These are phyloP conservation scores for Cryptoleucopteryx plumbea DNA, from an alignment of 2,113 vertebrate species.

Conservation along the genomic window DNA sequence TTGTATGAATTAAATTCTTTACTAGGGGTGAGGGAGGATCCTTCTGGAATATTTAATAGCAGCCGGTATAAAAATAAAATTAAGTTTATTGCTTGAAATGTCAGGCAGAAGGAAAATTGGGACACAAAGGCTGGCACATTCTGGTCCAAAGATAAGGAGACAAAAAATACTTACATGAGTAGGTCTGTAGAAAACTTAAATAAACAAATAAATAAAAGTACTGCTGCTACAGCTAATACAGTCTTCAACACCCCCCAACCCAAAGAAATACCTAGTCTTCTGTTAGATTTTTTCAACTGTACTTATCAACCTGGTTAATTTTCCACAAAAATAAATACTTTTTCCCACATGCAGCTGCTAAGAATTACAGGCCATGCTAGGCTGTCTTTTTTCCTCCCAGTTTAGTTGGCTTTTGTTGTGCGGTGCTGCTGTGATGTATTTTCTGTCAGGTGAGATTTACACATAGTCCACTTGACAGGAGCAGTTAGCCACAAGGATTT, in stretches of 20 bases:
- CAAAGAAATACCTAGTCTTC: not conserved
- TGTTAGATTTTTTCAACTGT: not conserved
- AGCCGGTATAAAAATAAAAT: not conserved
- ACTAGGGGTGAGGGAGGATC: not conserved
- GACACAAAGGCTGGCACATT: not conserved
- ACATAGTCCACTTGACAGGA: slow-evolving; percentile 44
- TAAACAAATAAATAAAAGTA: not conserved
- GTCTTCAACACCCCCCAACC: not conserved
- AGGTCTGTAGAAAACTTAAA: not conserved
- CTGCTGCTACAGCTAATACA: not conserved
- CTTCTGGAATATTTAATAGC: not conserved
- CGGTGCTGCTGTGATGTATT: slow-evolving; percentile 27
- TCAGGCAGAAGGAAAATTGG: not conserved
- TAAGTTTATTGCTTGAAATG: not conserved
- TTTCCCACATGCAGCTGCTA: not conserved
- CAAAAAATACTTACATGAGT: not conserved
- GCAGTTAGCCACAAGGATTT: slow-evolving; percentile 53
- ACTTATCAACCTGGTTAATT: not conserved
- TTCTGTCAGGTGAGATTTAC: slow-evolving; percentile 60
- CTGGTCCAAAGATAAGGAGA: not conserved
- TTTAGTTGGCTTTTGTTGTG: not conserved
- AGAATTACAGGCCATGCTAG: not conserved
- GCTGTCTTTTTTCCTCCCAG: not conserved
- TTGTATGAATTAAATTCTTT: not conserved
- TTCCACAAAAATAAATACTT: not conserved